Evolutionary conservation across 2,113 vertebrate genomes (phyloP), one percentile per base, ranked within the genome.

Genomic region (Cygnus atratus): DNA sequence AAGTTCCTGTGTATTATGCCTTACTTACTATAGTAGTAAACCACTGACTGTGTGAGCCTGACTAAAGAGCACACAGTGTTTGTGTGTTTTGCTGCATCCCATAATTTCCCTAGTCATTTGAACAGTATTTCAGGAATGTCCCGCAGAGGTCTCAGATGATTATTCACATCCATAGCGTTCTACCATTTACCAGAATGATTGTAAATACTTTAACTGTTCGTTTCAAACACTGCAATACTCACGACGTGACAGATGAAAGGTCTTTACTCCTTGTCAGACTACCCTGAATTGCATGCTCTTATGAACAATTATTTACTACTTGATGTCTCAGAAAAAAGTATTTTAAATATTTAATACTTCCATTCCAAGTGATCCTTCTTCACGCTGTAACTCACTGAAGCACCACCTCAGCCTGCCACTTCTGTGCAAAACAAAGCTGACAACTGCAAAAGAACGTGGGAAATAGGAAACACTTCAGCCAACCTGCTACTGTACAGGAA

Each of bases 51-150:
- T 25, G 24, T 46, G 19, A 77, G 80, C 33, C 70, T 61, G 55
- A 85, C 90, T 93, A 67, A 80, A 93, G 95, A 37, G 48, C 90
- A 90, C 33, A 58, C 50, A 29, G 48, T 11, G 48, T 93, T 87
- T 55, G 58, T 79, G 77, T 91, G 86, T 79, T 93, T 65, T 16
- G 86, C 90, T 80, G 72, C 90, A 90, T 95, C 89, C 89, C 59
- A 19, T 92, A 77, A 88, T 87, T 93, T 80, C 92, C 95, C 39
- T 59, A 78, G 94, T 96, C 81, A 97, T 96, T 94, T 97, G 96
- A 98, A 97, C 94, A 96, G 93, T 93, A 97, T 97, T 95, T 96
- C 92, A 97, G 96, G 96, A 98, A 97, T 97, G 97, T 96, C 94
- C 91, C 88, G 82, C 75, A 96, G 90, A 86, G 72, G 65, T 83